Evolutionary conservation across 2,888 invertebrate species (phyloP).

Genomic region (Phalera bucephala): DNA sequence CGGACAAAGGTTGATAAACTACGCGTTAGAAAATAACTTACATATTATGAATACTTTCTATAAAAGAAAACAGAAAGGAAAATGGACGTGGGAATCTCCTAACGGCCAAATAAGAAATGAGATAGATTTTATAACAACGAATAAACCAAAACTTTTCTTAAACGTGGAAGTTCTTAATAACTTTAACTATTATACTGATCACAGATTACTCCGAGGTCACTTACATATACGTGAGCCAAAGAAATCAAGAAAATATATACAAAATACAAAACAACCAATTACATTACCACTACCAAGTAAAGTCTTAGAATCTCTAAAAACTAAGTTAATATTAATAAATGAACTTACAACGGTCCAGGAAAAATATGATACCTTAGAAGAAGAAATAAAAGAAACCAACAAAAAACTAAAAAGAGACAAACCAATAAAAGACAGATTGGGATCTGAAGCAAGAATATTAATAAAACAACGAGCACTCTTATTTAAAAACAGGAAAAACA

Average conservation of each 20-base stretch:
- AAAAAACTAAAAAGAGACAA: slow-evolving; percentile 1
- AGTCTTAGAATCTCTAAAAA: slow-evolving; percentile 1
- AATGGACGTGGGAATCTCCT: slow-evolving; percentile 24
- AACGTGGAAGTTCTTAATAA: slow-evolving; percentile 6
- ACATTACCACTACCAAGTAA: background rate
- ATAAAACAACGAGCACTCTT: background rate
- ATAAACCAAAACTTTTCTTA: slow-evolving; percentile 9
- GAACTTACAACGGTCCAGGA: slow-evolving; percentile 3
- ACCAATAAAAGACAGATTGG: slow-evolving; percentile 3
- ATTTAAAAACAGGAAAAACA: background rate
- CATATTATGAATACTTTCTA: slow-evolving; percentile 19
- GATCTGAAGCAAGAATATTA: slow-evolving; percentile 1
- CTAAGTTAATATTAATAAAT: slow-evolving; percentile 2
- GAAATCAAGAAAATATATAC: slow-evolving; percentile 2
- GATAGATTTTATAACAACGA: slow-evolving; percentile 17
- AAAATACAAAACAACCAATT: slow-evolving; percentile 2
- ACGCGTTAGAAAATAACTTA: slow-evolving; percentile 14
- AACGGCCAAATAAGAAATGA: slow-evolving; percentile 19
- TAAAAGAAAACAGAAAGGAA: slow-evolving; percentile 13
- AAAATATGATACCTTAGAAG: slow-evolving; percentile 7
- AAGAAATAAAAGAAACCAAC: background rate
- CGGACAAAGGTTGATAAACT: slow-evolving; percentile 21
- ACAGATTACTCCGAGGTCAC: slow-evolving; percentile 7
- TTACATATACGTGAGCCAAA: slow-evolving; percentile 4
- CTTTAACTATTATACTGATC: slow-evolving; percentile 8